Percentiles rank a stretch among this genome's conserved stretches.
Evolutionary conservation across 2,797 vertebrate species (phyloP).

Genomic region (Macropus fuliginosus): DNA sequence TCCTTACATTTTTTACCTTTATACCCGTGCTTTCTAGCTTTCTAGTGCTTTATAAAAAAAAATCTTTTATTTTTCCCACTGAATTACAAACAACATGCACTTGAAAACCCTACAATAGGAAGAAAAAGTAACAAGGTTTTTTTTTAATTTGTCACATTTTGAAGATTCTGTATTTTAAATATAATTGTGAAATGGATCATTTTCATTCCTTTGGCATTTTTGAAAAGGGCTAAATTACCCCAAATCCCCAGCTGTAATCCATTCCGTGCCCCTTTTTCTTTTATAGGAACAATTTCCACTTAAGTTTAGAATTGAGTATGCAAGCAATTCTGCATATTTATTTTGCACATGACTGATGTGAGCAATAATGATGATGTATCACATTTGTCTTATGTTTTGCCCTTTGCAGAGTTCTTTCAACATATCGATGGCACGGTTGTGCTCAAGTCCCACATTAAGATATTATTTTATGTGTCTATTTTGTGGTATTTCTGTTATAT

Average conservation of each 20-base stretch:
- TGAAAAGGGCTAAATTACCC: not conserved
- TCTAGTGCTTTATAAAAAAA: not conserved
- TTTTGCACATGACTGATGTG: not conserved
- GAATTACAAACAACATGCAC: not conserved
- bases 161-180: not conserved
- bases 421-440: not conserved
- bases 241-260: not conserved
- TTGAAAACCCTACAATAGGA: not conserved
- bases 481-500: too few relatives aligned
- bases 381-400: slow-evolving; percentile 7
- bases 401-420: slow-evolving; percentile 29
- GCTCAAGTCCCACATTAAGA: too few relatives aligned
- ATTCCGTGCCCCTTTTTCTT: not conserved
- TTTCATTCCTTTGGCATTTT: not conserved
- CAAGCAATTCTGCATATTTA: not conserved
- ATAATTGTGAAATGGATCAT: not conserved
- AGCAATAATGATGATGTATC: not conserved
- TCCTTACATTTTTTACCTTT: not conserved
- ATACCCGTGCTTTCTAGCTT: not conserved
- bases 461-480: too few relatives aligned
- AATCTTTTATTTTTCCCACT: not conserved
- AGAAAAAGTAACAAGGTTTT: not conserved
- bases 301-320: not conserved
- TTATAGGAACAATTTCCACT: slow-evolving; percentile 27
- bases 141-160: not conserved